Percentiles rank a stretch among this genome's conserved stretches.
phyloP scores from a whole-genome alignment of 2,797 vertebrate genomes.

The Thaleichthys pacificus region DNA sequence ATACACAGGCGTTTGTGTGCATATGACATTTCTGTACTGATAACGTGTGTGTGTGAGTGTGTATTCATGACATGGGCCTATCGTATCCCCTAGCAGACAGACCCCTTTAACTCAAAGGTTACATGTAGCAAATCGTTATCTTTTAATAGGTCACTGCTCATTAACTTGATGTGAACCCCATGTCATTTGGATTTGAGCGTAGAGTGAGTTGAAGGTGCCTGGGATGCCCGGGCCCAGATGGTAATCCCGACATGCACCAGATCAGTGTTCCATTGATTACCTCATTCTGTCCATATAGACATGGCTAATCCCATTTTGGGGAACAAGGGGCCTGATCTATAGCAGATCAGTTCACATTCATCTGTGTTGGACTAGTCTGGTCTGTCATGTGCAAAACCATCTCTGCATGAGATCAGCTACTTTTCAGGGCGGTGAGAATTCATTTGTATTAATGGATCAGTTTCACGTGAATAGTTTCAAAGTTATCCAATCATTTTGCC shows the following conservation, averaged over 20 bases:
- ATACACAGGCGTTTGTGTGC: not conserved
- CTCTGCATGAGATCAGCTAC: slow-evolving; percentile 36
- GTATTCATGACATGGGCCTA: not conserved
- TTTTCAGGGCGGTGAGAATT: slow-evolving; percentile 54
- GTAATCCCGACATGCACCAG: slow-evolving; percentile 42
- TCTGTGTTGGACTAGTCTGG: slow-evolving; percentile 61
- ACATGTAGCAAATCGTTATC: not conserved
- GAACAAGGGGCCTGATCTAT: slow-evolving; percentile 62
- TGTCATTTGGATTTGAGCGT: no score
- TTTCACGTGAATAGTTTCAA: slow-evolving; percentile 43
- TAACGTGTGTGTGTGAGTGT: not conserved
- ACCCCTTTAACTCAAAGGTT: not conserved
- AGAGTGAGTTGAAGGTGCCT: not conserved
- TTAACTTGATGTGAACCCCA: not conserved
- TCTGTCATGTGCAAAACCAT: slow-evolving; percentile 47
- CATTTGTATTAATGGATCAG: slow-evolving; percentile 53
- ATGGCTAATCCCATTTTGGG: slow-evolving; percentile 62
- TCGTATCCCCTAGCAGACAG: not conserved
- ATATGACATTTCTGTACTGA: not conserved
- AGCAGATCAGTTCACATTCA: slow-evolving; percentile 62
- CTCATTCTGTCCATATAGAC: slow-evolving; percentile 50
- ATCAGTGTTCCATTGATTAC: slow-evolving; percentile 52
- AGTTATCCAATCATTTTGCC: slow-evolving; percentile 40
- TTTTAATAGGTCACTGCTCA: not conserved
- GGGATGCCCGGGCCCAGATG: slow-evolving; percentile 25